phyloP scores from a whole-genome alignment of 1,140 invertebrate species.

The Coelopa frigida region DNA sequence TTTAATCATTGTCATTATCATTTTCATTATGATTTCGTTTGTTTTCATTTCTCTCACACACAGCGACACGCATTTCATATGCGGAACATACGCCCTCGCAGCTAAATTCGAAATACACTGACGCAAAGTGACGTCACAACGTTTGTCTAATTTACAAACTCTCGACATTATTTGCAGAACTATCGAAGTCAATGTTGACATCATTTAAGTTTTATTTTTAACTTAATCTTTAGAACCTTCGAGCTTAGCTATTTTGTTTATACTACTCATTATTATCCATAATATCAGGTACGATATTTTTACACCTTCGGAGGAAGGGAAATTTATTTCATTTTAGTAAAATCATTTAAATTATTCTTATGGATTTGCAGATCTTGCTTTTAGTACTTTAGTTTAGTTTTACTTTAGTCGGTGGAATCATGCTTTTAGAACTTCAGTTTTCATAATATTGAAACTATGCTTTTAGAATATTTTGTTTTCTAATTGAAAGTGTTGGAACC shows the following conservation, averaged over 20 bases:
- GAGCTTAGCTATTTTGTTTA: background rate
- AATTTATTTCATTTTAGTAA: no score
- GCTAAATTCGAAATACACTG: constrained; percentile 6
- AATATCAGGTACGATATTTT: no score
- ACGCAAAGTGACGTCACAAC: background rate
- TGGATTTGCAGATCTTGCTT: no score
- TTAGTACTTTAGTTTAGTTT: no score
- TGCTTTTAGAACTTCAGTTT: no score
- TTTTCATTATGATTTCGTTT: background rate
- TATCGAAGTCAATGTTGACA: constrained; percentile 1
- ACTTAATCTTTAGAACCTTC: constrained; percentile 1
- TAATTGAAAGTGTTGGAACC: no score
- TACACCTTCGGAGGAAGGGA: no score
- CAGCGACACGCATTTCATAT: background rate
- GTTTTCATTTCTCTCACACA: constrained; percentile 2
- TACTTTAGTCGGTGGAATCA: no score
- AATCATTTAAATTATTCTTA: no score
- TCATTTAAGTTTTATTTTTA: constrained; percentile 1
- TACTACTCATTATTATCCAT: background rate
- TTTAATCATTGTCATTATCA: background rate
- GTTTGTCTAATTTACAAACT: background rate
- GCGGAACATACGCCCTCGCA: constrained; percentile 4
- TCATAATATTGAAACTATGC: no score
- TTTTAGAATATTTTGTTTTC: no score
- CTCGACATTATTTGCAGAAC: background rate